Evolutionary conservation across 1,140 invertebrate genomes (phyloP), one percentile per base, ranked within the genome.

Genomic region (Pentalonia nigronervosa): DNA sequence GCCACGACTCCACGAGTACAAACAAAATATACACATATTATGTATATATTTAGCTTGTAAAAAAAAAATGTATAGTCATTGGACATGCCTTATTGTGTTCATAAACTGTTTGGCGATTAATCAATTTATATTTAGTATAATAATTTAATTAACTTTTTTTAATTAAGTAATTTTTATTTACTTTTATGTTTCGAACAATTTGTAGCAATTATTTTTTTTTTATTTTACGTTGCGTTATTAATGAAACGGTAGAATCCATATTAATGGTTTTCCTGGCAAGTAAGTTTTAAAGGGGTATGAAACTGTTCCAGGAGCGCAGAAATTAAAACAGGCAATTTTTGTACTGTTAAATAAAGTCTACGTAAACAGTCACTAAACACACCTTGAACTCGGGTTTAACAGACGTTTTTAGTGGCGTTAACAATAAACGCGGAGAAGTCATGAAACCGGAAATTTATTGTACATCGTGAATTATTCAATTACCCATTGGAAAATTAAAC

Each of bases 81-180:
- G 84, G 14, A 48, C 25, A 48, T 21, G 48, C 25, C 25, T 87
- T 47, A 20, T 76, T 47, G 83, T 41, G 36, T 84, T 76, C 23
- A 45, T 25, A 41, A 17, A 36, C 21, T 25, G 83, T 25, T 41
- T 25, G n/a, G 25, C 45, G 25, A 87, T 87, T 87, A 87, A 87
- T 87, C 84, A 87, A 87, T 87, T 87, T 87, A 87, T 45, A 87
- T 47, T 30, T 45, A 20, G 4, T 48, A 87, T n/a, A 76, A 87
- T 87, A 87, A 87, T 87, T 87, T 47, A 47, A 47, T 87, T 87
- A 30, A 25, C 23, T 47, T 87, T 76, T 86, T 87, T 87, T 47
- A 87, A 87, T 87, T 47, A 87, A 87, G 84, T 87, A 87, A 87
- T 87, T 87, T 41, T 87, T 87, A 87, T 87, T 87, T n/a, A 45